These are phyloP conservation scores for Gastrophysa polygoni DNA, from an alignment of 2,888 invertebrate genomes.

Conservation along the genomic window DNA sequence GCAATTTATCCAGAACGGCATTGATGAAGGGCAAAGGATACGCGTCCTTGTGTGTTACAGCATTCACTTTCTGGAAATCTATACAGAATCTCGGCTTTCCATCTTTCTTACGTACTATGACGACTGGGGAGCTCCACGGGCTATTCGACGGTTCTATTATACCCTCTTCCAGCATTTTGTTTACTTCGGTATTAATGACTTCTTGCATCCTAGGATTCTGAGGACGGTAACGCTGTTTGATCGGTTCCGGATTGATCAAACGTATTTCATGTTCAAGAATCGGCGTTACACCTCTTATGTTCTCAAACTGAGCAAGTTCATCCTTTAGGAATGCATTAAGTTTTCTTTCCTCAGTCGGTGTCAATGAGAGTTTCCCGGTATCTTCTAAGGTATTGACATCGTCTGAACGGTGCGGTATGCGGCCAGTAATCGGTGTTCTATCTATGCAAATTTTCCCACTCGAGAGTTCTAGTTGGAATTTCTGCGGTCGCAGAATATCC, in stretches of 20 bases:
- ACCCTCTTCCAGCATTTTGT: conserved; percentile 20
- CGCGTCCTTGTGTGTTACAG: conserved; percentile 30
- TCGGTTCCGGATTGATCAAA: conserved; percentile 9
- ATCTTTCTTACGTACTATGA: conserved; percentile 27
- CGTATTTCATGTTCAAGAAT: conserved; percentile 15
- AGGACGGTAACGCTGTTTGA: conserved; percentile 21
- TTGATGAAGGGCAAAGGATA: conserved; percentile 43
- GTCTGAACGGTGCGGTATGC: not conserved
- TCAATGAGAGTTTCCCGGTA: not conserved
- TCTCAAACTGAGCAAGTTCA: not conserved
- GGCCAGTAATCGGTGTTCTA: too few relatives aligned
- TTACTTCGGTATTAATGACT: conserved; percentile 25
- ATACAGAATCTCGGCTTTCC: conserved; percentile 31
- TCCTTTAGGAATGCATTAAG: not conserved
- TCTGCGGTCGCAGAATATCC: not conserved
- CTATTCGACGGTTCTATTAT: conserved; percentile 30
- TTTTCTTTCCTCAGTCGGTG: not conserved
- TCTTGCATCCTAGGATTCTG: conserved; percentile 21
- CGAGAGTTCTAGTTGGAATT: not conserved
- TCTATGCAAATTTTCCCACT: too few relatives aligned
- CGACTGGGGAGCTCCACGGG: conserved; percentile 31
- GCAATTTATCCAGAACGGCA: conserved; percentile 39
- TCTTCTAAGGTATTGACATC: not conserved
- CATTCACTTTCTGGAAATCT: conserved; percentile 30
- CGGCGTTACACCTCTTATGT: conserved; percentile 13